Base-by-base conservation (phyloP, 2,888 invertebrate genomes). In the Ptychoptera contaminata region DNA sequence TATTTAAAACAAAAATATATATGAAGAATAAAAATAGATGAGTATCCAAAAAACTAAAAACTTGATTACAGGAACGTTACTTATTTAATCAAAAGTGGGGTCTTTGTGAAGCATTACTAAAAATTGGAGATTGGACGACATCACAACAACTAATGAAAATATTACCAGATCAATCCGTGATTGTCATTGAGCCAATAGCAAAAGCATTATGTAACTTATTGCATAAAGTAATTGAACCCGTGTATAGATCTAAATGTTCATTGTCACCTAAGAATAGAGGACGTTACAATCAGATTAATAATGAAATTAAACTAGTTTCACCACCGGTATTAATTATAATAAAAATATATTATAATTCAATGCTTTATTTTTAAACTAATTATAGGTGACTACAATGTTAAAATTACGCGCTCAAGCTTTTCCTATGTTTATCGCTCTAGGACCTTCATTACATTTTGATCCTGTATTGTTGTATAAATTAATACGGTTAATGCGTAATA, bases 391-490 rank as follows among this genome's bases (percentile, higher is more conserved):
- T 42, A 76, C 74, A 3, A 82, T 85, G 54, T 67, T 74, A 31
- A 83, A 87, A 44, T 68, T 94, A 51, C 74, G 79, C 44, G 73
- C 80, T 16, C 68, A 74, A 32, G 82, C 87, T 8, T 77, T 93
- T 58, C 91, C 93, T 2, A 90, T 96, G 73, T 69, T 94, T 14
- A 69, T 79, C 48, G 72, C 81, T 10, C 70, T 97, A 40, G 97
- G 97, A 2, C 85, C 96, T 0, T 81, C 92, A 40, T 69, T 94
- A 45, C 82, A 88, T 56, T 76, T 76, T 54, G 91, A 96, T 67
- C 82, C 92, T 1, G 77, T 90, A 49, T 70, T 97, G 12, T 79
- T 96, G 74, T 86, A 88, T 62, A 98, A 97, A 68, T 63, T 91
- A 16, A 70, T 76, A 54, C 67, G 77, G 35, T 57, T 77, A 31